These are phyloP conservation scores for Cryptoleucopteryx plumbea DNA, from an alignment of 2,113 vertebrate species.

Conservation along the genomic window DNA sequence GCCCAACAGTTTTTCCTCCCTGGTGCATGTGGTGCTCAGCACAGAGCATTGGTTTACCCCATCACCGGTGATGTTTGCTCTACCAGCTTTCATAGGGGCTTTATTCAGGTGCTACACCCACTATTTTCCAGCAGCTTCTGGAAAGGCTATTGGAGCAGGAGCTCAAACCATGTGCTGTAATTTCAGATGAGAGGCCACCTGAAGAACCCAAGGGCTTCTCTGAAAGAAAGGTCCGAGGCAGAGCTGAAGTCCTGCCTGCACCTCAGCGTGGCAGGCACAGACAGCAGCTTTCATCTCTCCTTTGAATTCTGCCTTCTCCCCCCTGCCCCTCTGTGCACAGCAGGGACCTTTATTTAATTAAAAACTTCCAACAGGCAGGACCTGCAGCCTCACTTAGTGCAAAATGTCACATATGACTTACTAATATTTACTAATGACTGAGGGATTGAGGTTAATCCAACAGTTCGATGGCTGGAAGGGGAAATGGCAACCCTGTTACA, in stretches of 20 bases:
- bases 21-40: neutral
- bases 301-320: neutral
- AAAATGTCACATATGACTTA: conserved; percentile 39
- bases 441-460: neutral
- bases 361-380: conserved; percentile 29
- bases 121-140: neutral
- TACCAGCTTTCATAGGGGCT: neutral
- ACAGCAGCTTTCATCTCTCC: neutral
- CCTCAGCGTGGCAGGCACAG: rapidly evolving
- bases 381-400: neutral
- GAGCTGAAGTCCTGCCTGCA: neutral
- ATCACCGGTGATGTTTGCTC: rapidly evolving
- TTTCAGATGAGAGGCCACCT: neutral
- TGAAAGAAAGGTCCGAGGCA: neutral
- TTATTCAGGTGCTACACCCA: neutral
- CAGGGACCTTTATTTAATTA: conserved; percentile 31
- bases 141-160: neutral
- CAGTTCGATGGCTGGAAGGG: neutral
- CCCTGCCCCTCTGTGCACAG: neutral
- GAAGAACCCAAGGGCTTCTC: neutral
- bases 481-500: neutral
- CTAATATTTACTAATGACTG: neutral
- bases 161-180: neutral
- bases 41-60: neutral
- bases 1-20: neutral